These are phyloP conservation scores for Hypomecis punctinalis DNA, from an alignment of 2,888 invertebrate species.

Conservation along the genomic window DNA sequence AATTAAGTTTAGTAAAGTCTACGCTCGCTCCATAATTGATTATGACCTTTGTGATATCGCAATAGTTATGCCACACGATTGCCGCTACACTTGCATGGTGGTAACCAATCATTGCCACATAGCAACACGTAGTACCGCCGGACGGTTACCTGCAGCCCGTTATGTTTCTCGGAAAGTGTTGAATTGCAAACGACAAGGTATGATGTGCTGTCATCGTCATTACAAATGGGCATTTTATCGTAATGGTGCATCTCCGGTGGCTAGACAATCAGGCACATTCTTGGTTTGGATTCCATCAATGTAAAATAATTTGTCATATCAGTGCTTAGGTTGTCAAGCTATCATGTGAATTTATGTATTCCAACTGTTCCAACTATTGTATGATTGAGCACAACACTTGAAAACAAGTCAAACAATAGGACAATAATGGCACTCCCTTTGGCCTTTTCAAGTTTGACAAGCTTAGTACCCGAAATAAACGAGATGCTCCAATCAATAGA, in stretches of 20 bases:
- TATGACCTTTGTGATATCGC: constrained; percentile 43
- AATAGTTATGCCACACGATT: constrained; percentile 42
- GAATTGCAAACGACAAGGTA: constrained; percentile 38
- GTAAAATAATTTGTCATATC: background rate
- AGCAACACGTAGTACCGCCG: constrained; percentile 40
- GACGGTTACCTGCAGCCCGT: constrained; percentile 42
- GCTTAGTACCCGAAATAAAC: background rate
- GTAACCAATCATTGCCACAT: constrained; percentile 34
- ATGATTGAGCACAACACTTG: no score
- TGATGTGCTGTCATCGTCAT: constrained; percentile 35
- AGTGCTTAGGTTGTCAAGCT: no score
- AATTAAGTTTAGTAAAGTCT: constrained; percentile 10
- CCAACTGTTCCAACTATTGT: no score
- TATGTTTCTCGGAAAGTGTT: constrained; percentile 44
- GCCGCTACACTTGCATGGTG: constrained; percentile 32
- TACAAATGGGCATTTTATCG: constrained; percentile 28
- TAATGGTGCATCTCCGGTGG: constrained; percentile 25
- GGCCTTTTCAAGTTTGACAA: background rate
- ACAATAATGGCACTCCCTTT: no score
- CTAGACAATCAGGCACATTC: constrained; percentile 8
- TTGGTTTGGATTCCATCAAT: background rate
- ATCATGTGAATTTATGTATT: no score
- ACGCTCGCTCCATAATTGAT: constrained; percentile 40
- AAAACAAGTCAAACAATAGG: no score
- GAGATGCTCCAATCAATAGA: constrained; percentile 1